Percentiles rank a stretch among this genome's conserved stretches.
phyloP scores from a whole-genome alignment of 1,140 invertebrate species.

The Trypoxylus dichotomus region DNA sequence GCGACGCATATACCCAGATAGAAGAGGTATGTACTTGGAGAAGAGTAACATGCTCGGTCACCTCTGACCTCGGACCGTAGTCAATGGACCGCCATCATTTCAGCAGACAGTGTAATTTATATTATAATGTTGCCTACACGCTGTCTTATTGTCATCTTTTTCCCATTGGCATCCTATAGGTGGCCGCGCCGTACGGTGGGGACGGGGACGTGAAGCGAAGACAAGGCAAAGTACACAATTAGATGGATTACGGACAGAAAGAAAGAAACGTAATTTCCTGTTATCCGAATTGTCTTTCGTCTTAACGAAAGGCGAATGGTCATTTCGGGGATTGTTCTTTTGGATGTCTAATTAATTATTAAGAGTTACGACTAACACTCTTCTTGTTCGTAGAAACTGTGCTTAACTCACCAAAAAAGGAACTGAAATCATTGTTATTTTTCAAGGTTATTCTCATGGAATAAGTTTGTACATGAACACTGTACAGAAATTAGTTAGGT shows the following conservation, averaged over 20 bases:
- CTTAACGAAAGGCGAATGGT: not conserved
- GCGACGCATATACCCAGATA: not conserved
- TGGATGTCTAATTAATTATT: not conserved
- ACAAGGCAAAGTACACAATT: not conserved
- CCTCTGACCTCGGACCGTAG: constrained; percentile 44
- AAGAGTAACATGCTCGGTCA: constrained; percentile 44
- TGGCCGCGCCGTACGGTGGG: not conserved
- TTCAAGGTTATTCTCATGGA: too few relatives aligned
- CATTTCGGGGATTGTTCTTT: not conserved
- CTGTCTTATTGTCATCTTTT: constrained; percentile 26
- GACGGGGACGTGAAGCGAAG: not conserved
- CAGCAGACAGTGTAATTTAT: constrained; percentile 47
- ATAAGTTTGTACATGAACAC: too few relatives aligned
- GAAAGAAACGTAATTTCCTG: not conserved
- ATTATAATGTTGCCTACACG: constrained; percentile 30
- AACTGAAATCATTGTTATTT: too few relatives aligned
- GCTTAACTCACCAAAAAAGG: too few relatives aligned
- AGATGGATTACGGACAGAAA: not conserved
- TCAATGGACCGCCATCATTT: constrained; percentile 48
- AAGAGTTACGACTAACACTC: not conserved
- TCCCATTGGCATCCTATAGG: constrained; percentile 17
- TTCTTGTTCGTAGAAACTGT: not conserved
- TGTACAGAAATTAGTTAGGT: too few relatives aligned
- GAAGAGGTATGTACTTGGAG: constrained; percentile 3
- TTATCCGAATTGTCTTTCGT: not conserved